Evolutionary conservation across 2,797 vertebrate genomes (phyloP), one percentile per base, ranked within the genome.

Genomic region (Anolis apletophallus): DNA sequence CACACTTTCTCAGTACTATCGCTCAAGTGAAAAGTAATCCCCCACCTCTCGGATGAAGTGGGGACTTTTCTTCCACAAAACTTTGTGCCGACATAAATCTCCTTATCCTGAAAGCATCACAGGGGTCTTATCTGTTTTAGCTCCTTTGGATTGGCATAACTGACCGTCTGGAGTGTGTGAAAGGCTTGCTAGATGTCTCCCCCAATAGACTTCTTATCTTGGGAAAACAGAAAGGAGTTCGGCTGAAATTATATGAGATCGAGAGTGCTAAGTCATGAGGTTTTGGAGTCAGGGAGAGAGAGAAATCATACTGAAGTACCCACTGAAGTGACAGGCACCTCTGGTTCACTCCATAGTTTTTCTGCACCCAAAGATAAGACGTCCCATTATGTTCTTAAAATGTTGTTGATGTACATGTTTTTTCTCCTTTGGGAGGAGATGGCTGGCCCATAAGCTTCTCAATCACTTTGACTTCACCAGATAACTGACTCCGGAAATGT

Each of bases 331-430:
- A 85, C 32, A 80, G 21, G 32, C 19, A 40, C 12, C 50, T 6
- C 64, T 5, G n/a, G 55, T 14, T 75, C 68, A 71, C 29, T 54
- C 61, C 46, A 55, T 64, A 64, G 46, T 72, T 80, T 14, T 55
- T 83, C n/a, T 34, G 10, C 50, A 88, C 34, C 77, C 36, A 50
- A 17, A 80, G 36, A 71, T 87, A 87, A 87, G 52, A 83, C 36
- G 40, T 12, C 40, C 55, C 75, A 40, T n/a, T 40, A 3, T 55
- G 72, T n/a, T 64, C 64, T 61, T 59, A 78, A 10, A 67, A 64
- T 3, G 5, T 46, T 57, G 61, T 61, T 73, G 67, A 71, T 72
- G 3, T 76, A 13, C 1, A 0, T 19, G 13, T 86, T 83, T 64
- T 74, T 83, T 64, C 69, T 68, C 5, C 21, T n/a, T 32, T 11